A percentile compares a stretch with the other conserved stretches of the same genome.
Conservation (phyloP, 2,888 invertebrate species). For the Lithophane ornitopus region DNA sequence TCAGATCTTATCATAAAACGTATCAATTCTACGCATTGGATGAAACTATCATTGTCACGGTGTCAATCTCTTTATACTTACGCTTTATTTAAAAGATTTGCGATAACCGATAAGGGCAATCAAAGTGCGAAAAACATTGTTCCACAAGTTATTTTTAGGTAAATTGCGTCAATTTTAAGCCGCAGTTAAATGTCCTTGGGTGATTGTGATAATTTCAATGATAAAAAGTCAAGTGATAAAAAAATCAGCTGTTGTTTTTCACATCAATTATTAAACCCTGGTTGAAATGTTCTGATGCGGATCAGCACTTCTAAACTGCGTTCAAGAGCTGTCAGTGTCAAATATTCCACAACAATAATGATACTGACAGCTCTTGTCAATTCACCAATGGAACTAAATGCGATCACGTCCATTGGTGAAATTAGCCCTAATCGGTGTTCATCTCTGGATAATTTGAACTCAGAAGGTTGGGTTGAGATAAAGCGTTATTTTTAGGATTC, state of each 20-base stretch:
- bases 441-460: not conserved
- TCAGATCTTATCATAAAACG: not conserved
- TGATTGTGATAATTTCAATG: slow-evolving; percentile 17
- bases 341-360: no score
- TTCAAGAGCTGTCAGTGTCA: no score
- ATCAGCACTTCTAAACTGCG: no score
- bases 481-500: no score
- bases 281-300: no score
- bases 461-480: not conserved
- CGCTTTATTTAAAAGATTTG: slow-evolving; percentile 8
- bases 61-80: not conserved
- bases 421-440: no score
- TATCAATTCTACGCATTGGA: not conserved
- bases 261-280: not conserved
- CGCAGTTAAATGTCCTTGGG: slow-evolving; percentile 21
- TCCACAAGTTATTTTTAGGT: not conserved
- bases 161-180: not conserved
- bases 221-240: slow-evolving; percentile 10
- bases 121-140: not conserved
- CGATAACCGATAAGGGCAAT: slow-evolving; percentile 10
- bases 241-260: slow-evolving; percentile 16
- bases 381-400: no score
- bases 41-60: slow-evolving; percentile 8
- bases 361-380: no score
- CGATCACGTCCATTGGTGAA: no score